Evolutionary conservation across 2,888 invertebrate species (phyloP).

Genomic region (Acanthoscelides obtectus): DNA sequence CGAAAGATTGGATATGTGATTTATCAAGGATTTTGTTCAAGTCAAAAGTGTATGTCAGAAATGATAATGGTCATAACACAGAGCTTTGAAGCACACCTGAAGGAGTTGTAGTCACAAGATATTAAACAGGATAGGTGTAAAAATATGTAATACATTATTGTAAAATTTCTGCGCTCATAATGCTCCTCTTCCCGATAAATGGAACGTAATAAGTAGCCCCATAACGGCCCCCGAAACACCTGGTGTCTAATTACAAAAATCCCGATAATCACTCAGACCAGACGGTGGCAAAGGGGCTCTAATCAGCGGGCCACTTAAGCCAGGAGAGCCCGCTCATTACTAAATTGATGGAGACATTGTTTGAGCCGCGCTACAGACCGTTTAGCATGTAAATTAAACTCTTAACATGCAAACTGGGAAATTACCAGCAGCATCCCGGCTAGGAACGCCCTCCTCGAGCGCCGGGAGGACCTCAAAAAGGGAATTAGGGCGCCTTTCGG

Average conservation of each 20-base stretch:
- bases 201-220: conserved; percentile 21
- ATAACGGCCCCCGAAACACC: background rate
- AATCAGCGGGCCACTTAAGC: conserved; percentile 21
- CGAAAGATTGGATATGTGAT: no score
- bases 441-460: background rate
- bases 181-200: conserved; percentile 5
- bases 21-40: no score
- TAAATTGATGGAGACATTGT: conserved; percentile 48
- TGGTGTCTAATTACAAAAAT: conserved; percentile 21
- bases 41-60: no score
- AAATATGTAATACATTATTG: no score
- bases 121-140: no score
- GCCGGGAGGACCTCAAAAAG: background rate
- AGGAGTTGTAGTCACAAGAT: no score
- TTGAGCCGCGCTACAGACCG: conserved; percentile 41
- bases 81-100: no score
- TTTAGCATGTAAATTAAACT: conserved; percentile 48
- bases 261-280: conserved; percentile 32
- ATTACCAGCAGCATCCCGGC: conserved; percentile 40
- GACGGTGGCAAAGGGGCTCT: conserved; percentile 34
- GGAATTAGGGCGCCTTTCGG: conserved; percentile 8
- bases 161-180: background rate
- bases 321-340: conserved; percentile 41
- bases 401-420: conserved; percentile 47
- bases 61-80: no score